Percentiles rank a stretch among this genome's conserved stretches.
These are phyloP conservation scores for Enteromius mattozi DNA, from an alignment of 2,797 vertebrate genomes.

Conservation along the genomic window DNA sequence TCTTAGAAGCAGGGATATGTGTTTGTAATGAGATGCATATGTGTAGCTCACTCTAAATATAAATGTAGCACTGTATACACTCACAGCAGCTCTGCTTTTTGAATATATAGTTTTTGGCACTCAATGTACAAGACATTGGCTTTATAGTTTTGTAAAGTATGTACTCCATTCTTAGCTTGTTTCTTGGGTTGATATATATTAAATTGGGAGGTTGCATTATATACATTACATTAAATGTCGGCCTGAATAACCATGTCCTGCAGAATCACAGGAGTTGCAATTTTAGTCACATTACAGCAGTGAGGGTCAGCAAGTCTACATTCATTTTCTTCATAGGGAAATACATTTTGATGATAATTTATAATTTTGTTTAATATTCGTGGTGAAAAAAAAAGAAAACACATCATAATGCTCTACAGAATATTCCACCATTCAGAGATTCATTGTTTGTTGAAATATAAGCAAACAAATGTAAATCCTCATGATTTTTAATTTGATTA, in stretches of 20 bases:
- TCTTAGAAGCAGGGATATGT: slow-evolving; percentile 56
- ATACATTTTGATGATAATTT: not conserved
- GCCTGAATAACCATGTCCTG: not conserved
- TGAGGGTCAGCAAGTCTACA: not conserved
- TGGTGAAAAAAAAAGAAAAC: not conserved
- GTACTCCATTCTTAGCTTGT: not conserved
- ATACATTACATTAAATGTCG: not conserved
- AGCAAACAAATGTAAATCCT: too few species aligned
- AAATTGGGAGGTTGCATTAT: not conserved
- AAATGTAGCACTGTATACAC: not conserved
- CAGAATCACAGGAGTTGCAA: not conserved
- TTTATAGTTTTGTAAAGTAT: not conserved
- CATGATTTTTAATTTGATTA: not conserved
- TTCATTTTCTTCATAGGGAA: not conserved
- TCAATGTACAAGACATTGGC: not conserved
- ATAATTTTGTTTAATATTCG: not conserved
- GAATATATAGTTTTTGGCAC: slow-evolving; percentile 19
- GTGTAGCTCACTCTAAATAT: slow-evolving; percentile 51
- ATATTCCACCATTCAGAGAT: not conserved
- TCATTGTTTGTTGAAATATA: too few species aligned
- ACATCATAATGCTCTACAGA: not conserved
- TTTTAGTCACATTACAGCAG: not conserved
- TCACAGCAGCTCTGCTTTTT: slow-evolving; percentile 17
- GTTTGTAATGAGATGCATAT: slow-evolving; percentile 49
- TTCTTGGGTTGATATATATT: not conserved